Percentiles rank a stretch among this genome's conserved stretches.
Evolutionary conservation across 1,140 invertebrate genomes (phyloP).

Genomic region (Drosophila simulans): DNA sequence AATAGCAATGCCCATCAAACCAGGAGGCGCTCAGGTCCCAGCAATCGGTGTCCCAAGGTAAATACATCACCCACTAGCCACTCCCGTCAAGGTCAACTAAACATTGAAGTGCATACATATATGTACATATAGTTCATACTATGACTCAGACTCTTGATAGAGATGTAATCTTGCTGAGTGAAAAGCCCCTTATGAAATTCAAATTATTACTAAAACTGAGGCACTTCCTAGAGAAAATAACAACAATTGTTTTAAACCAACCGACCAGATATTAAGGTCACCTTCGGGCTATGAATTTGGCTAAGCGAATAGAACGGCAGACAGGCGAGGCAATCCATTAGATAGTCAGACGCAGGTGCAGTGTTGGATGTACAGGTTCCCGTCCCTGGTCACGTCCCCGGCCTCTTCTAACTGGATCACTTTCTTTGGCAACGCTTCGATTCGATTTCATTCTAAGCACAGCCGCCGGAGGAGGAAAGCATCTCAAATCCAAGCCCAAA

Average conservation of each 20-base stretch:
- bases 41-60: slow-evolving; percentile 69
- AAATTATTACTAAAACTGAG: background rate
- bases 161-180: background rate
- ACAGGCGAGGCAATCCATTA: background rate
- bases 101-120: background rate
- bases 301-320: background rate
- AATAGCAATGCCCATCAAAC: slow-evolving; percentile 64
- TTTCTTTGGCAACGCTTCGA: slow-evolving; percentile 49
- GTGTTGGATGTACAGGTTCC: slow-evolving; percentile 6
- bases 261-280: background rate
- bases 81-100: background rate
- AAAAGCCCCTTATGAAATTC: background rate
- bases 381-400: slow-evolving; percentile 45
- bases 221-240: background rate
- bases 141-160: background rate
- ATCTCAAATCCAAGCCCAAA: slow-evolving; percentile 1
- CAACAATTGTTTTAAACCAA: background rate
- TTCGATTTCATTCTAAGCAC: slow-evolving; percentile 52
- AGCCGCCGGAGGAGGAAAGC: slow-evolving; percentile 28
- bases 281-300: background rate
- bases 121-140: background rate
- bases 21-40: slow-evolving; percentile 70
- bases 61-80: slow-evolving; percentile 8
- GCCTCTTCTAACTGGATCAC: slow-evolving; percentile 50
- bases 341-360: slow-evolving; percentile 22